Evolutionary conservation across 2,888 invertebrate genomes (phyloP), one percentile per base, ranked within the genome.

Genomic region (Mongoloraphidia duomilia): DNA sequence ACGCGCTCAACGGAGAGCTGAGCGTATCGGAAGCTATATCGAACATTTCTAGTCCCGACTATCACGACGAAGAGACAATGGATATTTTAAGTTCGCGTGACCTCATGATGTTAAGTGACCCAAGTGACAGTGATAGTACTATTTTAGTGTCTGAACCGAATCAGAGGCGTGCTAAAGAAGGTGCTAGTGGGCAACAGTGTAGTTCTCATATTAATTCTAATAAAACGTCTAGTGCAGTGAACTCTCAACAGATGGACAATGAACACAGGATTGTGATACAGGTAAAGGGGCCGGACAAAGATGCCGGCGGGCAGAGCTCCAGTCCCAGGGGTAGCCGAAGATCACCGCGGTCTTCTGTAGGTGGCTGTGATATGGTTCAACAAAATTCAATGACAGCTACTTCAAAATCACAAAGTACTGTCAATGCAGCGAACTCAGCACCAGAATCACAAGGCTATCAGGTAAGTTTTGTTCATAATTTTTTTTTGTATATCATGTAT

Each of bases 41-140:
- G 57, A 89, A 89, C 72, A 88, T 90, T 69, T 87, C 87, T 58
- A 88, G 87, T 72, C 89, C 89, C 39, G 89, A 89, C 69, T 89
- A 86, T 71, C 86, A 87, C 68, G 89, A 89, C 67, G 87, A 86
- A 64, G 86, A 87, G 69, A 80, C 80, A 56, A 81, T 87, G 72
- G 84, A 83, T 65, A 82, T 84, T 62, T 76, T 84, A 54, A 80
- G 82, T 59, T 79, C 82, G 48, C 78, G 84, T 58, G 87, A 88
- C 67, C 79, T 84, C 64, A 82, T 84, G 58, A 88, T 89, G 87
- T 77, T 89, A 58, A 88, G 88, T 63, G 89, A 90, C 71, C 85
- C 87, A 45, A 88, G 87, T 65, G 89, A 90, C 71, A 88, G 88
- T 58, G 89, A 90, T 67, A 89, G 88, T 54, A 90, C 89, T 45